These are phyloP conservation scores for Melanotaenia maccullochi DNA, from an alignment of 2,797 vertebrate genomes.

Conservation along the genomic window DNA sequence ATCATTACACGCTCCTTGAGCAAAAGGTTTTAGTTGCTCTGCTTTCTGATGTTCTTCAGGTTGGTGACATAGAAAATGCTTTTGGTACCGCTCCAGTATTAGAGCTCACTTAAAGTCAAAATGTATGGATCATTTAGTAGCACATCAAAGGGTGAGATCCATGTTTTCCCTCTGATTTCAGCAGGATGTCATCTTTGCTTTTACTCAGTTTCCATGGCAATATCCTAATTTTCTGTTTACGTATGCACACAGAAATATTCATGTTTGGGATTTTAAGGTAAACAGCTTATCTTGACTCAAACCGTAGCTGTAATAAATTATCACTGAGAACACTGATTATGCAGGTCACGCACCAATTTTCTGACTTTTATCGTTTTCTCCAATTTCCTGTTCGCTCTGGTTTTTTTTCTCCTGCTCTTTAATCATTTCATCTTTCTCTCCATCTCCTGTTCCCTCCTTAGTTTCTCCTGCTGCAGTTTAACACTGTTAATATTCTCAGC, in stretches of 20 bases:
- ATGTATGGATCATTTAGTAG: not conserved
- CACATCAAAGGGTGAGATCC: not conserved
- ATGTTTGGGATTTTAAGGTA: slow-evolving; percentile 65
- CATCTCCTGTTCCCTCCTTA: not conserved
- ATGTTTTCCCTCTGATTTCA: slow-evolving; percentile 11
- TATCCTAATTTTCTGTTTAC: slow-evolving; percentile 57
- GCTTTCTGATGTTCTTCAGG: not conserved
- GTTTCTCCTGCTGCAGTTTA: not conserved
- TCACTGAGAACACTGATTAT: slow-evolving; percentile 44
- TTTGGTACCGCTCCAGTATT: not conserved
- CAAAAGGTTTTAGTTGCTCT: slow-evolving; percentile 1
- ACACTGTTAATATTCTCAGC: slow-evolving; percentile 13
- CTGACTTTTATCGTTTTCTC: slow-evolving; percentile 18
- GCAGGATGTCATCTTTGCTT: slow-evolving; percentile 35
- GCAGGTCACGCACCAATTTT: slow-evolving; percentile 27
- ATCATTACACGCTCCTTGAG: not conserved
- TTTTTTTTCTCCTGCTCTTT: not conserved
- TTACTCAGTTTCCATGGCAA: slow-evolving; percentile 62
- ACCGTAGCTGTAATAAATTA: slow-evolving; percentile 49
- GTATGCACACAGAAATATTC: slow-evolving; percentile 51
- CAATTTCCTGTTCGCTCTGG: slow-evolving; percentile 2
- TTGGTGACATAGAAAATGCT: not conserved
- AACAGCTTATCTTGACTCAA: slow-evolving; percentile 66
- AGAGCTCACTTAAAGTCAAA: not conserved
- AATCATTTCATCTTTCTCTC: slow-evolving; percentile 1